phyloP scores from a whole-genome alignment of 2,888 invertebrate genomes.

The Limnephilus lunatus region DNA sequence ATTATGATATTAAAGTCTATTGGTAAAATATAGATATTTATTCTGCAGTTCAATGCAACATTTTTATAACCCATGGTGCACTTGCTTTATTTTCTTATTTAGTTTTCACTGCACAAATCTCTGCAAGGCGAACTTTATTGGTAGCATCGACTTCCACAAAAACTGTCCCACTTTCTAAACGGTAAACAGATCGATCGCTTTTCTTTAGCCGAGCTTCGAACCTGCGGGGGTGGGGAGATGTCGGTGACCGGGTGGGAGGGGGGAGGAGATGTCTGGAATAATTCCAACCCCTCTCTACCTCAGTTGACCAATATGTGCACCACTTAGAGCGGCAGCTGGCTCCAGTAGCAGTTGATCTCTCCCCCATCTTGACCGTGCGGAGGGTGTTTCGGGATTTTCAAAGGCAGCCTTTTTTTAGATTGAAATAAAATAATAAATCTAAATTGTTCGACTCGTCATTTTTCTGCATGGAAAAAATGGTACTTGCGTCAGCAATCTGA shows the following conservation, averaged over 20 bases:
- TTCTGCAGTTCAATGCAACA: not conserved
- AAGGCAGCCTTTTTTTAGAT: not conserved
- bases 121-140: not conserved
- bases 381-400: not conserved
- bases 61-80: not conserved
- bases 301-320: slow-evolving; percentile 2
- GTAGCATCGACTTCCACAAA: not conserved
- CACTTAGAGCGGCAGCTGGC: not conserved
- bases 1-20: too few relatives aligned
- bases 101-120: not conserved
- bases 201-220: not conserved
- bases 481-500: not conserved
- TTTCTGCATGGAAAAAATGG: not conserved
- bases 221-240: not conserved
- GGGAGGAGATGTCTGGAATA: not conserved
- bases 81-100: not conserved
- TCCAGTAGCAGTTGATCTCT: not conserved
- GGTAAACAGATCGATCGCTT: slow-evolving; percentile 2
- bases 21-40: too few relatives aligned
- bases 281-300: not conserved
- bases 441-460: not conserved
- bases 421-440: not conserved
- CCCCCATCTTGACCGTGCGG: not conserved
- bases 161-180: not conserved
- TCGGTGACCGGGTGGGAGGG: not conserved